phyloP scores from a whole-genome alignment of 2,797 vertebrate species.

The Myiothlypis coronata region DNA sequence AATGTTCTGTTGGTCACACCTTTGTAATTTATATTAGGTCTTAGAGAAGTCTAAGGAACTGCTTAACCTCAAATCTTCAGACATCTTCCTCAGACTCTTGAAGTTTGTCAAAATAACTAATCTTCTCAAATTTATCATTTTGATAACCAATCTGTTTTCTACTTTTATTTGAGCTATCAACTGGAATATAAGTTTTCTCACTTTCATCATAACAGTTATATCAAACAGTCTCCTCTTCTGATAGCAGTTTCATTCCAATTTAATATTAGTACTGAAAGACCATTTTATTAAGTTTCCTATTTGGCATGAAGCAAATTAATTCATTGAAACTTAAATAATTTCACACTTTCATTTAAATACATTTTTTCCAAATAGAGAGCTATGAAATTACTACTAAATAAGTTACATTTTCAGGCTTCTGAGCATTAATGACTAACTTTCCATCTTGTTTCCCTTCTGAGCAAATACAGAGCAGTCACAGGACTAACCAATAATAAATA shows the following conservation, averaged over 20 bases:
- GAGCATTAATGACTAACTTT: not conserved
- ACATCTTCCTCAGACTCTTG: not conserved
- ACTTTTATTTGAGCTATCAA: not conserved
- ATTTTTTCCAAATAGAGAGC: not conserved
- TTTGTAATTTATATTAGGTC: not conserved
- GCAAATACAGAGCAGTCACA: not conserved
- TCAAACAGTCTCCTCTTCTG: not conserved
- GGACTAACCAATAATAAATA: not conserved
- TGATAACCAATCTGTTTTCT: not conserved
- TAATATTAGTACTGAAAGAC: not conserved
- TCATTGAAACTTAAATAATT: not conserved
- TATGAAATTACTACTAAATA: not conserved
- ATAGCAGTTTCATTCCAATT: not conserved
- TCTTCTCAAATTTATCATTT: not conserved
- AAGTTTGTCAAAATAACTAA: not conserved
- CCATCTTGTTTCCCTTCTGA: not conserved
- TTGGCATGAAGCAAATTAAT: not conserved
- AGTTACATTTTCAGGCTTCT: not conserved
- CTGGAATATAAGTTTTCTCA: not conserved
- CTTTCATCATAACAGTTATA: not conserved
- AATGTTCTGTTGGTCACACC: not conserved
- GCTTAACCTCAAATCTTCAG: not conserved
- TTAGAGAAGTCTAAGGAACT: not conserved
- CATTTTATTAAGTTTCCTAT: not conserved
- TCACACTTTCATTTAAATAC: not conserved